Base-by-base conservation (phyloP, 2,888 invertebrate species). In the Lycaena phlaeas region DNA sequence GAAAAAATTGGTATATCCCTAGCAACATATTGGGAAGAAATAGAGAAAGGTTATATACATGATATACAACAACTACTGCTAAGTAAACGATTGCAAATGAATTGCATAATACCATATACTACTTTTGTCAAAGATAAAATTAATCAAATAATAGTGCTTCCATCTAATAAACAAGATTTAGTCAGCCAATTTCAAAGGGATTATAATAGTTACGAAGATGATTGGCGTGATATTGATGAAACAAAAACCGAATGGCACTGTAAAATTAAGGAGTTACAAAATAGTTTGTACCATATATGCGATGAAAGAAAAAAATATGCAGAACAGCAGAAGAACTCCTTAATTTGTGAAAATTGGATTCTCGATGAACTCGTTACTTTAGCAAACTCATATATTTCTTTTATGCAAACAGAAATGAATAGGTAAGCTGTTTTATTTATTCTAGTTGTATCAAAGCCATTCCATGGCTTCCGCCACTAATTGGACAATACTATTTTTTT, bases 231-330 rank as follows among this genome's bases (percentile, higher is more conserved):
- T 42, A 76, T 89, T 41, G 65, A 71, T 48, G 81, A 87, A 43
- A 70, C 88, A 1, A 90, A 89, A 61, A 86, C 86, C 42, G 90
- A 90, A 64, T 75, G 90, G 65, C 88, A 89, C 51, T 87, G 87
- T 47, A 68, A 86, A 22, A 68, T 87, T 0, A 77, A 76, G 36
- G 86, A 86, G 41, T 67, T 88, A 36, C 81, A 85, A 51, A 59
- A 75, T 26, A 76, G 67, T 38, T 64, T 91, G 7, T 86, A 86
- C 57, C 67, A 84, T 36, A 84, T 89, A 44, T 88, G 87, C 53
- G 88, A 90, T 48, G 60, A 68, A 38, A 84, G 87, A 45, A 87
- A 87, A 64, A 49, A 67, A 18, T 74, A 76, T 47, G 79, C 87
- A 1, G 87, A 89, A 60, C 67, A 75, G 38, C 86, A 88, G 56